Evolutionary conservation across 1,140 invertebrate genomes (phyloP), one percentile per base, ranked within the genome.

Genomic region (Drosophila persimilis): DNA sequence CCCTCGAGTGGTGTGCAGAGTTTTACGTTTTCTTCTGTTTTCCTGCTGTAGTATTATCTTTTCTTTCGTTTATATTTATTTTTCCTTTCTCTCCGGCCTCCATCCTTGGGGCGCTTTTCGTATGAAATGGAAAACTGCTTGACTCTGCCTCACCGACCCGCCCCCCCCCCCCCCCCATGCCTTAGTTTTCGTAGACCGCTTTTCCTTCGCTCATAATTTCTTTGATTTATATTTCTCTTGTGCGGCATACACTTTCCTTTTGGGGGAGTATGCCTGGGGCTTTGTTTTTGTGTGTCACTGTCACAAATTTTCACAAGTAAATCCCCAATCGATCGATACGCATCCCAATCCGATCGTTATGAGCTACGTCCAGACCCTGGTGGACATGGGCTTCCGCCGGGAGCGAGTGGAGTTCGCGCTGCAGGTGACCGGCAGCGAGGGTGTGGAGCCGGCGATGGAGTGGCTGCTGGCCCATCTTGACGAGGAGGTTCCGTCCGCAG

Each of bases 381-480:
- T 97, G 50, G 97, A 98, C 90, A 98, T 98, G 97, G 97, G 97
- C 1, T 98, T 98, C 90, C 93, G 94, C 17, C 93, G 94, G 84
- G 94, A 95, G 41, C 94, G 94, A 92, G 96, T 95, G 0, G 95
- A 97, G 91, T 95, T 95, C 91, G 97, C 97, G 22, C 85, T 98
- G 29, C 92, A 94, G 56, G 94, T 96, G 47, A 98, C 97, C 24
- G 95, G 95, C 64, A 95, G 95, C 85, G 94, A 95, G 90, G 96
- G 97, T n/a, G 95, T 98, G 8, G 96, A 98, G 91, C 93, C 95
- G 26, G 97, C 97, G 5, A 98, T 98, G 96, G 97, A 98, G 91
- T 98, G 97, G 97, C 90, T 97, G 4, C 90, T 97, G 63, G 94
- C 95, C 24, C 94, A 96, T 90, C 93, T 93, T 17, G 95, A 96